Percentiles rank a stretch among this genome's conserved stretches.
Evolutionary conservation across 1,140 invertebrate genomes (phyloP).

Genomic region (Belonocnema kinseyi): DNA sequence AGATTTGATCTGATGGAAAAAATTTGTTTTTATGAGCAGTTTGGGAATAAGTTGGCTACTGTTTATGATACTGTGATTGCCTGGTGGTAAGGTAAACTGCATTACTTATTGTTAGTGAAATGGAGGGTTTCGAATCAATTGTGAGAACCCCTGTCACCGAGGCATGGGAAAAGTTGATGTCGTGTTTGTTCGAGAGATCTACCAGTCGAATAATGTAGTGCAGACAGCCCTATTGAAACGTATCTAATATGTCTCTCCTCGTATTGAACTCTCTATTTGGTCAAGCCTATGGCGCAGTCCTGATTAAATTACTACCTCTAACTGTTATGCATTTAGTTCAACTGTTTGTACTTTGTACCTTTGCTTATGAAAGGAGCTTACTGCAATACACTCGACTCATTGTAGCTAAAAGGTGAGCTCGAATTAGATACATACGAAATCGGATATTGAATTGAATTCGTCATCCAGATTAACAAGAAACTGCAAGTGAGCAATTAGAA

Average conservation of each 20-base stretch:
- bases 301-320: constrained; percentile 63
- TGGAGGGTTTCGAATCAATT: constrained; percentile 32
- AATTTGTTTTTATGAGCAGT: too few relatives aligned
- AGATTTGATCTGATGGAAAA: too few relatives aligned
- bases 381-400: not conserved
- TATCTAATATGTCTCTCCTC: constrained; percentile 74
- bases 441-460: constrained; percentile 11
- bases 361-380: constrained; percentile 9
- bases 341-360: constrained; percentile 17
- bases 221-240: constrained; percentile 70
- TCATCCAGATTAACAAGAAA: not conserved
- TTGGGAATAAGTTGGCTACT: not conserved
- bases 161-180: constrained; percentile 74
- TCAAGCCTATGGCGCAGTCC: constrained; percentile 54
- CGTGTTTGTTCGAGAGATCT: constrained; percentile 74
- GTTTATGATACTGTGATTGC: not conserved
- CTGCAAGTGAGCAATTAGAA: not conserved
- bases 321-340: constrained; percentile 55
- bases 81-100: constrained; percentile 12
- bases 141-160: constrained; percentile 68
- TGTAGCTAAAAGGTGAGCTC: not conserved
- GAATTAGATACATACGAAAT: not conserved
- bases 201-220: constrained; percentile 71
- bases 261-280: constrained; percentile 58
- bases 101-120: constrained; percentile 22